phyloP scores from a whole-genome alignment of 2,888 invertebrate genomes.

The Arctia plantaginis region DNA sequence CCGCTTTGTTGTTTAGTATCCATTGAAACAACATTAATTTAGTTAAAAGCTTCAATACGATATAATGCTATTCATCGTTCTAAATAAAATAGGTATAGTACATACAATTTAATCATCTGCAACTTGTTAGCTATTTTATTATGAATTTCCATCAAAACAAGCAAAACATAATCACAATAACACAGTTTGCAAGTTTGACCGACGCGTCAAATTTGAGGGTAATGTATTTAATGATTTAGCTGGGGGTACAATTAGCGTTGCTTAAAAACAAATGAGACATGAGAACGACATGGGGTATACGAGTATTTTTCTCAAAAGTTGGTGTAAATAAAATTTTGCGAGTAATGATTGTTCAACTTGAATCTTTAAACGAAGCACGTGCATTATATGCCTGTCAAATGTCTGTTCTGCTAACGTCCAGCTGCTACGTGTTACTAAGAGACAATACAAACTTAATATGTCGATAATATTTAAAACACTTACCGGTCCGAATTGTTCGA shows the following conservation, averaged over 20 bases:
- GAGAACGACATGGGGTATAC: slow-evolving; percentile 73
- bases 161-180: slow-evolving; percentile 63
- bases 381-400: slow-evolving; percentile 54
- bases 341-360: slow-evolving; percentile 69
- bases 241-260: slow-evolving; percentile 68
- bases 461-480: slow-evolving; percentile 73
- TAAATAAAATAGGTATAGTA: slow-evolving; percentile 36
- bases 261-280: slow-evolving; percentile 76
- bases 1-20: slow-evolving; percentile 56
- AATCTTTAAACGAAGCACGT: slow-evolving; percentile 62
- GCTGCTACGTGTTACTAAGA: slow-evolving; percentile 11
- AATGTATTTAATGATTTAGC: slow-evolving; percentile 73
- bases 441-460: slow-evolving; percentile 7
- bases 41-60: slow-evolving; percentile 53
- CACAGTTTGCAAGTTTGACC: slow-evolving; percentile 68
- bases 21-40: slow-evolving; percentile 60
- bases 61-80: slow-evolving; percentile 36
- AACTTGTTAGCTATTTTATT: slow-evolving; percentile 48
- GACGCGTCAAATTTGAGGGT: slow-evolving; percentile 64
- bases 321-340: slow-evolving; percentile 73
- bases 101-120: slow-evolving; percentile 40
- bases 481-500: slow-evolving; percentile 99
- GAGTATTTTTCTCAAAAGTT: slow-evolving; percentile 69
- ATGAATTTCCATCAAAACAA: slow-evolving; percentile 53
- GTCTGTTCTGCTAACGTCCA: slow-evolving; percentile 40